These are phyloP conservation scores for Geococcyx californianus DNA, from an alignment of 2,113 vertebrate species.

Conservation along the genomic window DNA sequence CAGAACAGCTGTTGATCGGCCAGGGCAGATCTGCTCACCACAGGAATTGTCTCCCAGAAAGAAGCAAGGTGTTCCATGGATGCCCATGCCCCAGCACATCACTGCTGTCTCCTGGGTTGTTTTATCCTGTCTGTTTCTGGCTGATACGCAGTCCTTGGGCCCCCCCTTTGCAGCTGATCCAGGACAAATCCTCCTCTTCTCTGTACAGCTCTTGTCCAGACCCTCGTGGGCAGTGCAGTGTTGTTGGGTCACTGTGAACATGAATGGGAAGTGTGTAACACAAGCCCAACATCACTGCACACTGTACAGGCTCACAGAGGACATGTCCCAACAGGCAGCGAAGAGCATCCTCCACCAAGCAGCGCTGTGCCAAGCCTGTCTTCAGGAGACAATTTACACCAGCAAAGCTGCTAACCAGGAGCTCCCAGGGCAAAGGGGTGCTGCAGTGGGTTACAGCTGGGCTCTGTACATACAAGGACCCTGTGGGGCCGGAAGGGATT, in stretches of 20 bases:
- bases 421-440: accelerated
- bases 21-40: not conserved
- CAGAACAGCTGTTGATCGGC: not conserved
- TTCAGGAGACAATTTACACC: not conserved
- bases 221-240: accelerated
- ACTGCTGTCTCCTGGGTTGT: not conserved
- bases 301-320: accelerated
- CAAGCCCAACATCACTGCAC: not conserved
- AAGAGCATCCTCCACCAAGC: not conserved
- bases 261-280: not conserved
- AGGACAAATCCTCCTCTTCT: not conserved
- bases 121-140: not conserved
- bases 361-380: not conserved
- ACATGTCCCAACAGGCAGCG: not conserved
- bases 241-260: not conserved
- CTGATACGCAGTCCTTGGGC: not conserved
- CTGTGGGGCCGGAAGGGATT: not conserved
- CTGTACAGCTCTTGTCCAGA: not conserved
- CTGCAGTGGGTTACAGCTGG: not conserved
- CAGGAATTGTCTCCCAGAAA: not conserved
- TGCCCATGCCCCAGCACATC: accelerated
- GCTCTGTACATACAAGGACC: not conserved
- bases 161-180: not conserved
- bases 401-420: not conserved
- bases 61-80: not conserved